A percentile compares a stretch with the other conserved stretches of the same genome.
These are phyloP conservation scores for Paradisaea rubra DNA, from an alignment of 2,113 vertebrate genomes.

Conservation along the genomic window DNA sequence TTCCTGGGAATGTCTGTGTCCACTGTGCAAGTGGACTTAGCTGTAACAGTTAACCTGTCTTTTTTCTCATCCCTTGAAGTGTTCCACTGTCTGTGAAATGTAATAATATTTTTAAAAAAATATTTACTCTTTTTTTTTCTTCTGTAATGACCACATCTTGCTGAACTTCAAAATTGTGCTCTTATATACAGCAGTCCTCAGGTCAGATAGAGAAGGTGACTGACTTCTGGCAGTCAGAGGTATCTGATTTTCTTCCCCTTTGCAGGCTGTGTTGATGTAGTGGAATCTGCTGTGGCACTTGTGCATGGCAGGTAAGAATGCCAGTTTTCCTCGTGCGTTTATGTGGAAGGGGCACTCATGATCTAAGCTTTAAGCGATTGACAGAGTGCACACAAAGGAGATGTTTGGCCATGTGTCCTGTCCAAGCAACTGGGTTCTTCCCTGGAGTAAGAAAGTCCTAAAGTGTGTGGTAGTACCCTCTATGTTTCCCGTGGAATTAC, in stretches of 20 bases:
- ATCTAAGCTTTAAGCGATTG: neutral
- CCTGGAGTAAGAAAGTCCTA: neutral
- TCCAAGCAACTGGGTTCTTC: neutral
- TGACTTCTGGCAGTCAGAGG: neutral
- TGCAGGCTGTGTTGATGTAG: neutral
- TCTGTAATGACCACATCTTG: neutral
- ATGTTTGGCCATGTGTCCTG: neutral
- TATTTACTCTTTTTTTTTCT: neutral
- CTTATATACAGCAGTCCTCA: neutral
- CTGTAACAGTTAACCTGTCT: neutral
- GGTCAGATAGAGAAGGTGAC: neutral
- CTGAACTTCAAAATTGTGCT: neutral
- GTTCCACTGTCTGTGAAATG: neutral
- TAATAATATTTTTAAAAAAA: neutral
- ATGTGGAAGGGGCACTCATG: neutral
- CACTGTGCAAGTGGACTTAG: fast-evolving
- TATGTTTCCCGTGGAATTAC: neutral
- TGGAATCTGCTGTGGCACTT: neutral
- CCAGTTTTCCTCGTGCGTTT: fast-evolving
- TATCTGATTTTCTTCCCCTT: neutral
- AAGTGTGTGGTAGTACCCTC: neutral
- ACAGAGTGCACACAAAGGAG: neutral
- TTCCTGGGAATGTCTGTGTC: neutral
- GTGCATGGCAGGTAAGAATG: neutral
- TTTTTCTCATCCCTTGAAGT: neutral